Conservation (phyloP, 2,113 vertebrate genomes). For the Addax nasomaculatus region DNA sequence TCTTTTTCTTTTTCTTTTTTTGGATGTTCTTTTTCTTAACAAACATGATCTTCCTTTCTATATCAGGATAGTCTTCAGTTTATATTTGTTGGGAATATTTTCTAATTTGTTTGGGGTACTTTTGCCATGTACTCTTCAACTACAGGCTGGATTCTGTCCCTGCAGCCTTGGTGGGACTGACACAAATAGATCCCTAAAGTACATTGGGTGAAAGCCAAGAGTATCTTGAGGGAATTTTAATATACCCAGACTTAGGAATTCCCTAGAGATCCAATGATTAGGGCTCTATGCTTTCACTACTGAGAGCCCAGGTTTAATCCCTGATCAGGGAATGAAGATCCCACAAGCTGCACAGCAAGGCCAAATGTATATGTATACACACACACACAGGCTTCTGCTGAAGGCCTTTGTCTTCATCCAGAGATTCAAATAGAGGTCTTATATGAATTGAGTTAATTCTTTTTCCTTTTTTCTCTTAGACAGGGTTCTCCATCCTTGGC, state of each 20-base stretch:
- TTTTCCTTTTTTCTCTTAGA: background rate
- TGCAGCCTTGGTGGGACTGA: background rate
- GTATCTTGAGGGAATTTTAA: background rate
- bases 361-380: no score
- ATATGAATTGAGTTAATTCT: background rate
- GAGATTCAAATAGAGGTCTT: background rate
- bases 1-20: background rate
- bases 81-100: background rate
- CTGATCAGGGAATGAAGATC: background rate
- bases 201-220: background rate
- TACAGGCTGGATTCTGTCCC: background rate
- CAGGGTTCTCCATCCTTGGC: background rate
- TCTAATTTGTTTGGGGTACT: background rate
- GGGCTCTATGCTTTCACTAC: background rate
- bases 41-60: background rate
- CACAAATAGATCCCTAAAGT: no score
- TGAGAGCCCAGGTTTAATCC: background rate
- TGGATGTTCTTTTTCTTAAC: background rate
- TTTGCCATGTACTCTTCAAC: background rate
- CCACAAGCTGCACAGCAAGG: background rate
- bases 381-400: background rate
- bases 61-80: background rate
- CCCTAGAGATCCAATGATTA: background rate
- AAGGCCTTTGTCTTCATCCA: background rate
- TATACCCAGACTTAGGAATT: background rate